These are phyloP conservation scores for Lasaia peninsularis DNA, from an alignment of 1,140 invertebrate species.

Conservation along the genomic window DNA sequence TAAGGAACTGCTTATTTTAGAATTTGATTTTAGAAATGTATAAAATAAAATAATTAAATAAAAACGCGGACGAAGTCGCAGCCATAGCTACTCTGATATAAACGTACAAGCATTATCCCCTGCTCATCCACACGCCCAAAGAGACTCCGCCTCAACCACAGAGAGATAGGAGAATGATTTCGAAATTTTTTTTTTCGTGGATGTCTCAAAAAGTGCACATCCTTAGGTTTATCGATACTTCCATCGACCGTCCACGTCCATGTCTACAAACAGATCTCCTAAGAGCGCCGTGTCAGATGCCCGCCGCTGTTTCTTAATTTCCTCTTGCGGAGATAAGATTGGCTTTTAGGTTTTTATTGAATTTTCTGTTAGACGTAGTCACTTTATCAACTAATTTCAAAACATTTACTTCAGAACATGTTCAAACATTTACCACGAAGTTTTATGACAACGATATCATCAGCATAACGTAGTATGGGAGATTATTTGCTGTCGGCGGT, in stretches of 20 bases:
- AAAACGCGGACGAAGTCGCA: too few relatives aligned
- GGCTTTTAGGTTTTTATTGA: conserved; percentile 77
- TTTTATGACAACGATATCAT: background rate
- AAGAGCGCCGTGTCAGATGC: conserved; percentile 73
- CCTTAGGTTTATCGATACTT: conserved; percentile 25
- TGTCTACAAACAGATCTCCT: conserved; percentile 60
- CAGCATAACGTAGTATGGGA: too few relatives aligned
- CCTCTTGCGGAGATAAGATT: conserved; percentile 73
- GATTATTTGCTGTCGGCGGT: too few relatives aligned
- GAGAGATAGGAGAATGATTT: background rate
- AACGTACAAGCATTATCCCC: too few relatives aligned
- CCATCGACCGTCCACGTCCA: conserved; percentile 13
- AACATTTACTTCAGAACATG: conserved; percentile 24
- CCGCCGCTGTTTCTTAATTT: conserved; percentile 76
- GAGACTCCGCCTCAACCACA: too few relatives aligned
- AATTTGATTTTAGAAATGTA: too few relatives aligned
- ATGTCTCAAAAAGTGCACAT: background rate
- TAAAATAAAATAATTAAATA: too few relatives aligned
- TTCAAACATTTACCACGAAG: background rate
- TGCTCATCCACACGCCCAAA: too few relatives aligned
- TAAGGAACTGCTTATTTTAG: too few relatives aligned
- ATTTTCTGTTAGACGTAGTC: conserved; percentile 65
- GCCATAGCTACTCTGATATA: too few relatives aligned
- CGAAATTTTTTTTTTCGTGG: conserved; percentile 14
- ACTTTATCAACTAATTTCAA: conserved; percentile 52